Evolutionary conservation across 2,113 vertebrate species (phyloP).

Genomic region (Centropus bengalensis): DNA sequence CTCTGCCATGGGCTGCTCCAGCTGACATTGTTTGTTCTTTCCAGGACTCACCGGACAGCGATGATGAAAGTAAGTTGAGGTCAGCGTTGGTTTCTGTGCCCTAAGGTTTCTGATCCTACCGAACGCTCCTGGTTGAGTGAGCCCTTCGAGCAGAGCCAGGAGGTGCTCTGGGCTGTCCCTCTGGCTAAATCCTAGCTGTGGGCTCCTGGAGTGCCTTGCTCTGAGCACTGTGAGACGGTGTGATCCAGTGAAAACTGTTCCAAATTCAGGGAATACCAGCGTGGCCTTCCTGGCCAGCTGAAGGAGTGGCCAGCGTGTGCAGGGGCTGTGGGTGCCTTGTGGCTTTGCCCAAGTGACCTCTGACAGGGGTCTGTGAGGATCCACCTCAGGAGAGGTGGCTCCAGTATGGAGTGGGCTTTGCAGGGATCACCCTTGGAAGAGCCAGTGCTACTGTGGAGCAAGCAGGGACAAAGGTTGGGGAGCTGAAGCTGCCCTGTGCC

Average conservation of each 20-base stretch:
- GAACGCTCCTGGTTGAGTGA: fast-evolving
- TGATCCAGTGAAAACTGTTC: neutral
- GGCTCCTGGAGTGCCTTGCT: neutral
- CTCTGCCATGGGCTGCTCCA: fast-evolving
- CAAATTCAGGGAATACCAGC: neutral
- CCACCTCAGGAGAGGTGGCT: too few species aligned
- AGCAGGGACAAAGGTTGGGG: neutral
- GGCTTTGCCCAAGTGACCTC: too few species aligned
- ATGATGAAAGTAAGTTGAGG: slow-evolving; percentile 91
- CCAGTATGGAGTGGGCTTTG: too few species aligned
- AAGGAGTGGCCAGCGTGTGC: too few species aligned
- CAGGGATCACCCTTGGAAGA: too few species aligned
- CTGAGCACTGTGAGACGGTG: fast-evolving
- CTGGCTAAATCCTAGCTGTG: neutral
- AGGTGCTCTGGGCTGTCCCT: neutral
- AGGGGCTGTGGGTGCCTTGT: too few species aligned
- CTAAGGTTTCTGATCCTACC: too few species aligned
- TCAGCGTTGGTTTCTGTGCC: neutral
- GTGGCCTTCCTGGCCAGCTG: neutral
- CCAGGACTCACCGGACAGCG: slow-evolving; percentile 96
- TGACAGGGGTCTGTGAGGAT: too few species aligned
- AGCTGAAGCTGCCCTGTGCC: fast-evolving
- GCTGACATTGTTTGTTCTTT: neutral
- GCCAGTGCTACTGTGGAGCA: too few species aligned
- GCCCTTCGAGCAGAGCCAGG: neutral